phyloP scores from a whole-genome alignment of 2,113 vertebrate genomes.

The Corvus hawaiiensis region DNA sequence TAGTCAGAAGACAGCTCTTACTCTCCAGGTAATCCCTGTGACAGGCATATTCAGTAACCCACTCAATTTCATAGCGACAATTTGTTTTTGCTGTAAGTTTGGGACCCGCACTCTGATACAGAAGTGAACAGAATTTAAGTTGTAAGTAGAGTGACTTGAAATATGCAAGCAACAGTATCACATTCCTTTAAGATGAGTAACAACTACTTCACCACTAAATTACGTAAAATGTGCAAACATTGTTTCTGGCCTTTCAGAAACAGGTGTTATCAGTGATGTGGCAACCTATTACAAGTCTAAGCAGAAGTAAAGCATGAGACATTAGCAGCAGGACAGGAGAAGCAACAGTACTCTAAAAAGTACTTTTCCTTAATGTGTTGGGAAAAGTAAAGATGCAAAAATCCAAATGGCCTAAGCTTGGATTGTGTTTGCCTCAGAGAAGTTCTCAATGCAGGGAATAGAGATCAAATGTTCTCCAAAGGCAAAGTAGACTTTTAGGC shows the following conservation, averaged over 20 bases:
- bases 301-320: neutral
- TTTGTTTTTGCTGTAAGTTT: constrained; percentile 84
- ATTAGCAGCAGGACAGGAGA: neutral
- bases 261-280: neutral
- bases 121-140: neutral
- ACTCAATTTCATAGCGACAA: constrained; percentile 91
- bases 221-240: neutral
- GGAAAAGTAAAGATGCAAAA: neutral
- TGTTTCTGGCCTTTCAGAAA: neutral
- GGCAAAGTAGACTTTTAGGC: neutral
- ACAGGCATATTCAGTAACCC: constrained; percentile 94
- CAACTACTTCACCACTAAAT: neutral
- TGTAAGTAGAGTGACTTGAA: neutral
- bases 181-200: neutral
- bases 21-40: constrained; percentile 93
- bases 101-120: constrained; percentile 79
- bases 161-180: neutral
- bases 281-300: neutral
- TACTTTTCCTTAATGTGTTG: neutral
- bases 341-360: neutral
- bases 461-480: neutral
- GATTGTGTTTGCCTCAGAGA: neutral
- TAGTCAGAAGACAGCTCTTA: constrained; percentile 76
- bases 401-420: neutral
- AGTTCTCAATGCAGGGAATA: neutral